Conservation (phyloP, 2,888 invertebrate genomes). For the Craniophora ligustri region DNA sequence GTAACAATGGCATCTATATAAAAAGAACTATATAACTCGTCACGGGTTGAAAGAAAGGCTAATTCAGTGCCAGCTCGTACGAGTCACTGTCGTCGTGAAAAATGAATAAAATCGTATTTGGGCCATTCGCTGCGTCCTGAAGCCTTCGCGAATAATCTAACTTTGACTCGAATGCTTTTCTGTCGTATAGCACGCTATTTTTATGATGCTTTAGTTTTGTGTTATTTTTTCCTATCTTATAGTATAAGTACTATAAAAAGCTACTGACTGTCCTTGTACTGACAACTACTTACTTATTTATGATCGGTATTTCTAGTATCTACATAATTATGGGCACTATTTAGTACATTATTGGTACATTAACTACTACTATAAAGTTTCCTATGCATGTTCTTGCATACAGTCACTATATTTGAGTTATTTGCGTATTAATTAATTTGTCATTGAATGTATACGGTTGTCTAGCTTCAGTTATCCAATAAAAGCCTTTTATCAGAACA, state of each 20-base stretch:
- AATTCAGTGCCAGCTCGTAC: conserved; percentile 84
- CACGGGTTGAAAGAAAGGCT: conserved; percentile 76
- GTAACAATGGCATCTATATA: conserved; percentile 16
- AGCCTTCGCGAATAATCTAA: conserved; percentile 66
- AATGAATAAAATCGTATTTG: conserved; percentile 85
- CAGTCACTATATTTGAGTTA: not conserved
- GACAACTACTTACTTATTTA: conserved; percentile 15
- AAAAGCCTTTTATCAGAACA: conserved; percentile 63
- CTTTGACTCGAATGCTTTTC: conserved; percentile 50
- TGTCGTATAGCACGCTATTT: conserved; percentile 23
- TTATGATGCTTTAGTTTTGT: conserved; percentile 19
- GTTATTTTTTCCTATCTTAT: no score
- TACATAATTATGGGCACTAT: not conserved
- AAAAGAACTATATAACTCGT: conserved; percentile 46
- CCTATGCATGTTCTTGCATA: not conserved
- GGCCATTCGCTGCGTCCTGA: conserved; percentile 71
- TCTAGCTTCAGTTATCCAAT: conserved; percentile 58
- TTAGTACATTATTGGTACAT: no score
- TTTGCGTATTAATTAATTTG: conserved; percentile 47
- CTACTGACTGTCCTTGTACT: conserved; percentile 28
- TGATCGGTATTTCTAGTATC: not conserved
- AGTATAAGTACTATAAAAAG: conserved; percentile 4
- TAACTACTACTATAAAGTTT: no score
- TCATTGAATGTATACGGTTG: conserved; percentile 55
- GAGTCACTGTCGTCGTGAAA: conserved; percentile 84